Evolutionary conservation across 2,113 vertebrate species (phyloP).

Genomic region (Pseudolaguvia tuberculata): DNA sequence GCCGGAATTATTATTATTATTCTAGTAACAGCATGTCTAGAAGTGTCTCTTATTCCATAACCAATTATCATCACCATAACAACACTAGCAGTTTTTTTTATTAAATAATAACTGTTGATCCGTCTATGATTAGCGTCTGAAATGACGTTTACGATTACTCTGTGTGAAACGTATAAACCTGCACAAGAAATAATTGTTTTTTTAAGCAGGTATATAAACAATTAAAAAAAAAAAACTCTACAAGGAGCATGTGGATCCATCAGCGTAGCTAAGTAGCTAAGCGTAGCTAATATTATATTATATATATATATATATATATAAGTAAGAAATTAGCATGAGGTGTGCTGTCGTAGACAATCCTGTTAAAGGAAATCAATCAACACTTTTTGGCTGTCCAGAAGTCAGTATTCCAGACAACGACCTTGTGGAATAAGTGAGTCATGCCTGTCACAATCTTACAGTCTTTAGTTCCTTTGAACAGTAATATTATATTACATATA

Average conservation of each 20-base stretch:
- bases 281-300: too few species aligned
- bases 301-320: too few species aligned
- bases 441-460: background rate
- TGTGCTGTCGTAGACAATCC: background rate
- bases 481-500: background rate
- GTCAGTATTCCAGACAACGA: background rate
- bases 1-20: background rate
- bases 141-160: too few species aligned
- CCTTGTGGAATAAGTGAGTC: background rate
- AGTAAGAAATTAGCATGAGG: background rate
- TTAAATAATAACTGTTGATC: background rate
- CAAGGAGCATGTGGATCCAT: background rate
- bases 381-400: background rate
- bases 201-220: too few species aligned
- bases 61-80: too few species aligned
- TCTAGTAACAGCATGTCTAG: background rate
- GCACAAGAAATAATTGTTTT: too few species aligned
- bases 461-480: background rate
- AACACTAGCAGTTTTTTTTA: too few species aligned
- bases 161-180: background rate
- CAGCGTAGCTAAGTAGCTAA: background rate
- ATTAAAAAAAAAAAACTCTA: too few species aligned
- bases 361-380: background rate
- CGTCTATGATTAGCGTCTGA: background rate
- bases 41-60: background rate